Evolutionary conservation across 1,140 invertebrate genomes (phyloP).

Genomic region (Medauroidea extradentata): DNA sequence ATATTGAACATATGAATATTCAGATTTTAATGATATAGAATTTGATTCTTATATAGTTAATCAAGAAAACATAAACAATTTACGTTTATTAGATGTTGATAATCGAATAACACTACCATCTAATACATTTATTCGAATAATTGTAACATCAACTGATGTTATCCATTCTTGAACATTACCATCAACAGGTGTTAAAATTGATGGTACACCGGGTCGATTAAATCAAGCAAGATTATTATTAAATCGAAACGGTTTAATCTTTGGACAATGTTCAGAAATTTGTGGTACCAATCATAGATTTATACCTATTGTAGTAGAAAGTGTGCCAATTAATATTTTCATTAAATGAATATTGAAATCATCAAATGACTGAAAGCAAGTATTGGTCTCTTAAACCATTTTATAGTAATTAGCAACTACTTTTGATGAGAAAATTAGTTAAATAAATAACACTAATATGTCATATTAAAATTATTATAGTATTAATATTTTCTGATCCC

Average conservation of each 20-base stretch:
- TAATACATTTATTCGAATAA: slow-evolving; percentile 51
- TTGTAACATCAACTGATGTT: slow-evolving; percentile 58
- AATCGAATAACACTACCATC: slow-evolving; percentile 53
- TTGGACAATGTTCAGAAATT: slow-evolving; percentile 74
- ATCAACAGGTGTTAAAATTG: slow-evolving; percentile 57
- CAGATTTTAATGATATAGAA: slow-evolving; percentile 50
- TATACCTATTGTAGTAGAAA: slow-evolving; percentile 68
- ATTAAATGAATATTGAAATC: slow-evolving; percentile 2
- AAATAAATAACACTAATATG: not conserved
- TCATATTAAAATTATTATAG: slow-evolving; percentile 5
- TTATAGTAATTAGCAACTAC: slow-evolving; percentile 1
- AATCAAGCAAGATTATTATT: slow-evolving; percentile 56
- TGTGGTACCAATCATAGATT: slow-evolving; percentile 71
- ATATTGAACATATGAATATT: no score
- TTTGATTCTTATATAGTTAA: slow-evolving; percentile 61
- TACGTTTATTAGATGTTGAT: slow-evolving; percentile 60
- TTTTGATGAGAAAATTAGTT: slow-evolving; percentile 8
- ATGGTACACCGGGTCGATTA: slow-evolving; percentile 60
- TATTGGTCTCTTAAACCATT: slow-evolving; percentile 2
- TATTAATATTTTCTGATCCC: slow-evolving; percentile 1
- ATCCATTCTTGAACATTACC: slow-evolving; percentile 65
- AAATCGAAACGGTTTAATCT: slow-evolving; percentile 56
- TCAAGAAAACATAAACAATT: slow-evolving; percentile 40
- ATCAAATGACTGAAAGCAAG: slow-evolving; percentile 9
- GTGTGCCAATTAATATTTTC: not conserved